Evolutionary conservation across 2,797 vertebrate genomes (phyloP).

Genomic region (Periophthalmus magnuspinnatus): DNA sequence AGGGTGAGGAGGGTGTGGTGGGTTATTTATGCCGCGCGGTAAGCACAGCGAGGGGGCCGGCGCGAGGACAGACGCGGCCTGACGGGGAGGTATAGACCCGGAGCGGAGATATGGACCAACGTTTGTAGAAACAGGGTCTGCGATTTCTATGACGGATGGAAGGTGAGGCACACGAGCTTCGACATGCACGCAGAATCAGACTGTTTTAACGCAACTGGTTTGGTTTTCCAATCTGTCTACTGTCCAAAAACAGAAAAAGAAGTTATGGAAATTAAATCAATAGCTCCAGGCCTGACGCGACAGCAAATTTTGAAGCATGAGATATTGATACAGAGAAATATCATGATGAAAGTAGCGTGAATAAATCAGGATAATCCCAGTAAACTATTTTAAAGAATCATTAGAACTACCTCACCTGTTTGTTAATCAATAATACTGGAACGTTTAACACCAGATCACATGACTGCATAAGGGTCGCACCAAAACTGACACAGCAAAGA

Average conservation of each 20-base stretch:
- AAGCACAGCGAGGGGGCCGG: conserved; percentile 22
- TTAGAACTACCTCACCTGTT: too few species aligned
- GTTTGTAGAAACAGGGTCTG: conserved; percentile 8
- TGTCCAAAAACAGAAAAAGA: not conserved
- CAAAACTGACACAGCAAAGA: too few species aligned
- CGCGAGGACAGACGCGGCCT: conserved; percentile 40
- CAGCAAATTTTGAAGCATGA: too few species aligned
- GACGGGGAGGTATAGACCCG: conserved; percentile 35
- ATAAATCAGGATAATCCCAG: too few species aligned
- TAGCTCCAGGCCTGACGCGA: not conserved
- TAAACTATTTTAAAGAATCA: too few species aligned
- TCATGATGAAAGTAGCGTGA: too few species aligned
- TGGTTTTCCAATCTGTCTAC: not conserved
- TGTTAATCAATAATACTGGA: too few species aligned
- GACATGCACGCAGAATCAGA: conserved; percentile 34
- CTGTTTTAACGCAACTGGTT: not conserved
- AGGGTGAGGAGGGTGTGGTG: conserved; percentile 53
- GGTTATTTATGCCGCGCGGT: conserved; percentile 43
- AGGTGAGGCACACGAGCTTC: conserved; percentile 56
- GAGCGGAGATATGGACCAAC: conserved; percentile 44
- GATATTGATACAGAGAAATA: too few species aligned
- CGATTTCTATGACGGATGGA: conserved; percentile 47
- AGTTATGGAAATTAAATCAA: not conserved
- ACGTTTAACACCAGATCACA: too few species aligned
- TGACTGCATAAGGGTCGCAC: too few species aligned